These are phyloP conservation scores for Hedychridium roseum DNA, from an alignment of 2,888 invertebrate species.

Conservation along the genomic window DNA sequence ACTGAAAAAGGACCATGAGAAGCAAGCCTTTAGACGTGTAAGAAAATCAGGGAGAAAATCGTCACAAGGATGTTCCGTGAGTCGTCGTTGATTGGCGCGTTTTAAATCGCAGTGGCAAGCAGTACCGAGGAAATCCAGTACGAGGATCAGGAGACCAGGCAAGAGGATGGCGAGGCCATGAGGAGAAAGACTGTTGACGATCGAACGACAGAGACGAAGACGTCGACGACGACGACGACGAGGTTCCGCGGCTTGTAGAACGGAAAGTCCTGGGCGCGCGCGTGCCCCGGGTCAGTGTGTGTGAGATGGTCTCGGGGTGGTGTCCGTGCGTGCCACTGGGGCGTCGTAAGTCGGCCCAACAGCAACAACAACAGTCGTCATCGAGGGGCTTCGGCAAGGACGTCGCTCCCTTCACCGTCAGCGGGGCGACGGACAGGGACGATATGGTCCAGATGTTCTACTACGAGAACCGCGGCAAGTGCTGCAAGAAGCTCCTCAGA, in stretches of 20 bases:
- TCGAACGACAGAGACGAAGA: too few species aligned
- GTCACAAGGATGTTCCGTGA: too few species aligned
- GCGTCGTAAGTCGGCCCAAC: slow-evolving; percentile 61
- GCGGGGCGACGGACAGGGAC: slow-evolving; percentile 57
- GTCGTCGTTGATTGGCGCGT: too few species aligned
- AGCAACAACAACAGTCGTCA: slow-evolving; percentile 45
- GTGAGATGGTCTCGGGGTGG: slow-evolving; percentile 64
- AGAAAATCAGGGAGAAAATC: too few species aligned
- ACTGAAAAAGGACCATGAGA: too few species aligned
- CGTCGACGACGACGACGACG: slow-evolving; percentile 14
- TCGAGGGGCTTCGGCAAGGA: slow-evolving; percentile 33
- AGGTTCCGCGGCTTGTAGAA: slow-evolving; percentile 25
- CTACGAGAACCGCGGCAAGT: slow-evolving; percentile 82
- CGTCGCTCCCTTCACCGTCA: slow-evolving; percentile 59
- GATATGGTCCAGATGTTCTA: slow-evolving; percentile 74
- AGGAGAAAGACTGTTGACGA: slow-evolving; percentile 7
- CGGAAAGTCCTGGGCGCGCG: slow-evolving; percentile 43
- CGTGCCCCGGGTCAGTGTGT: slow-evolving; percentile 46
- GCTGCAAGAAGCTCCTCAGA: slow-evolving; percentile 81
- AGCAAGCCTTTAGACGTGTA: too few species aligned
- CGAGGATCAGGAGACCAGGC: not conserved
- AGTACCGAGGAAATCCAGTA: too few species aligned
- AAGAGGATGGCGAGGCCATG: slow-evolving; percentile 13
- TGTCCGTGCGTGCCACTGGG: slow-evolving; percentile 66
- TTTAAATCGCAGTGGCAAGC: too few species aligned